Evolutionary conservation across 1,140 invertebrate species (phyloP), one percentile per base, ranked within the genome.

Genomic region (Ectropis grisescens): DNA sequence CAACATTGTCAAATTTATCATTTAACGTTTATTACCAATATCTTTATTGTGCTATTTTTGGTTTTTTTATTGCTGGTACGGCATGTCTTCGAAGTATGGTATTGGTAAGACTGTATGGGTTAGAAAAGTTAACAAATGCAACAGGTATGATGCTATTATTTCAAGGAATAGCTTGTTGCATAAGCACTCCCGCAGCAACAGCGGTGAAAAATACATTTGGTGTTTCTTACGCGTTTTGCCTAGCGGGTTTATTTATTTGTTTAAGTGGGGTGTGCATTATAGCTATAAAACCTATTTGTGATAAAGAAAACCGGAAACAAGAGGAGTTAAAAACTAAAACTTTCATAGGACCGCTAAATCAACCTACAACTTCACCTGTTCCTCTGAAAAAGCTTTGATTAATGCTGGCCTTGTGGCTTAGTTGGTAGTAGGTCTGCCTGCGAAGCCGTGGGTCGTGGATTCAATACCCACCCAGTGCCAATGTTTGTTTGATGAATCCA

Each of bases 51-150:
- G 35, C 36, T 45, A 24, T 72, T 4, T 80, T 61, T 57, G 75
- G 71, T 12, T 70, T 76, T 38, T 67, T 43, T 47, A 45, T 61
- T 32, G 48, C 67, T 15, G 54, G 59, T 41, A 43, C 64, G 33
- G 58, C 57, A 37, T 55, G 47, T 19, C 41, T 80, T 33, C 48
- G 64, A 47, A 71, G 69, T 46, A 45, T 67, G 35, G 54, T 68
- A 9, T 34, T 80, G 29, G 71, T 80, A 19, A 53, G 59, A 19
- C 44, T 76, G 15, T 80, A 69, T 36, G 71, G 75, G 1, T 50
- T 80, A 45, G 71, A 80, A 27, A 75, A 69, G 44, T 61, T 80
- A 47, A 80, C 75, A 26, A 80, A 76, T 51, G 71, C 62, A 10
- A 76, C 68, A 10, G 75, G 75, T 5, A 60, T 76, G 22, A 39